A percentile compares a stretch with the other conserved stretches of the same genome.
Evolutionary conservation across 92 coral and sea anemone species (phyloP).

Genomic region (Palythoa heliodiscus): DNA sequence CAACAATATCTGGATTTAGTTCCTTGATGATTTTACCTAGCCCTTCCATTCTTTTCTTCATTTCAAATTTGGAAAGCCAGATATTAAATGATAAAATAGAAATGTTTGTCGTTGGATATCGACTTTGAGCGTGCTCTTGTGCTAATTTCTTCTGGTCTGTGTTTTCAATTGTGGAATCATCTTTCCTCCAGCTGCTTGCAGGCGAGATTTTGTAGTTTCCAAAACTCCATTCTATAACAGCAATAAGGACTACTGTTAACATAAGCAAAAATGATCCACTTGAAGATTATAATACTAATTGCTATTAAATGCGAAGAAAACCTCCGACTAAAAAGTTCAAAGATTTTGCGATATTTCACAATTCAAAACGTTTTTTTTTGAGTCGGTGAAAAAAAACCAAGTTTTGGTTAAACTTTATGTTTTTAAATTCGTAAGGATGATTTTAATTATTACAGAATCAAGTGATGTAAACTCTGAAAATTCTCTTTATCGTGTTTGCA

Average conservation of each 20-base stretch:
- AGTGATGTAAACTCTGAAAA: too few relatives aligned
- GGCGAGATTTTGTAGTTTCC: neutral
- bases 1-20: conserved; percentile 54
- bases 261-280: neutral
- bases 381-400: too few relatives aligned
- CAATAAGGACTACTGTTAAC: neutral
- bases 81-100: conserved; percentile 62
- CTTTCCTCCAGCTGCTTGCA: neutral
- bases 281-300: neutral
- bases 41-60: conserved; percentile 55
- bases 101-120: neutral
- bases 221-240: neutral
- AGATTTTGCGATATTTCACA: too few relatives aligned
- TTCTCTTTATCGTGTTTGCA: too few relatives aligned
- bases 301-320: too few relatives aligned
- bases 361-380: too few relatives aligned
- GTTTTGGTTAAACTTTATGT: too few relatives aligned
- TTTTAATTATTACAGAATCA: too few relatives aligned
- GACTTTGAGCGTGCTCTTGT: neutral
- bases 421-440: too few relatives aligned
- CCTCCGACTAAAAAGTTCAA: too few relatives aligned
- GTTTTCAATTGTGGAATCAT: neutral
- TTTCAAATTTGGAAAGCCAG: conserved; percentile 56
- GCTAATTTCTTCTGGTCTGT: neutral
- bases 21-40: conserved; percentile 53